Evolutionary conservation across 30 jellyfish, hydroid and myxozoan genomes (phyloP), one percentile per base, ranked within the genome.

Genomic region (Pelagia noctiluca): DNA sequence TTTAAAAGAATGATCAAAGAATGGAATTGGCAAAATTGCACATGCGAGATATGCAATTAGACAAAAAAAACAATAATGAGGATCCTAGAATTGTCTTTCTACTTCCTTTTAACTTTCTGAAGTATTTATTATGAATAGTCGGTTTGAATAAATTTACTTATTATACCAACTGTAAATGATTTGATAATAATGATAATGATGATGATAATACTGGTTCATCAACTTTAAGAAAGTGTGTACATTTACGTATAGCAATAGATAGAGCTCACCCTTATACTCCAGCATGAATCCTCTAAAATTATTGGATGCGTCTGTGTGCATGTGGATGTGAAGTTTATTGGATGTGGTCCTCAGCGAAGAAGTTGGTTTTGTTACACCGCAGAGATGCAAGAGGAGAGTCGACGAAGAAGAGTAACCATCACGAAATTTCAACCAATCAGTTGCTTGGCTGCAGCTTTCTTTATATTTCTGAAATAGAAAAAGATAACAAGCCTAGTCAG

Each of bases 211-310:
- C n/a, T n/a, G n/a, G 72, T 24, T n/a, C 35, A n/a, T 60, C 5
- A n/a, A 60, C 11, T 8, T 5, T n/a, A 26, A 12, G 11, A 60
- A n/a, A 4, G 12, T 5, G 12, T 60, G 8, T n/a, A 60, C 5
- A 60, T n/a, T n/a, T n/a, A 60, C 30, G 35, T 60, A n/a, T 60
- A n/a, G 57, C 8, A 42, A 42, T 42, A 5, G 57, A 42, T 5
- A 42, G 12, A 42, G 16, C 57, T 42, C 57, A 91, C 98, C 98
- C 71, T 91, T 70, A 53, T 72, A 84, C 22, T 91, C 95, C 35
- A 91, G 84, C 24, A 80, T 69, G 64, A 91, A 91, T 52, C 98
- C 98, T 33, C 98, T 65, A 84, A 84, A 77, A 24, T 71, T 79
- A 67, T 74, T 78, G 12, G 63, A 57, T 25, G 82, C 71, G 46